Conservation (phyloP, 2,797 vertebrate species). For the Simalia tracyae region DNA sequence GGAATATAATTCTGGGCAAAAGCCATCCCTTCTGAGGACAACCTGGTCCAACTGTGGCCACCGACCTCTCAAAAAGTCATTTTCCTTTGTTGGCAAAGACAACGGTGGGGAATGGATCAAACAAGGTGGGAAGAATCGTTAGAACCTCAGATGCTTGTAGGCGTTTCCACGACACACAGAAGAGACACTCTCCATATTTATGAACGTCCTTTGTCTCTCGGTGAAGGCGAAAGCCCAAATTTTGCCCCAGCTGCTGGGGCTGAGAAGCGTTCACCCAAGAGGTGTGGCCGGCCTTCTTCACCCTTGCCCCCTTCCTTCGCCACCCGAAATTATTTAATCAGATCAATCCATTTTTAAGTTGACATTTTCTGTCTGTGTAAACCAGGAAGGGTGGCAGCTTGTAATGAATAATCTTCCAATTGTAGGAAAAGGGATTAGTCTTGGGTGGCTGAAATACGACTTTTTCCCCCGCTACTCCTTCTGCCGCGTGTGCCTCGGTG, state of each 20-base stretch:
- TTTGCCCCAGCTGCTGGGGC: neutral
- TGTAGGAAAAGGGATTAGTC: neutral
- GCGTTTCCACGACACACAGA: neutral
- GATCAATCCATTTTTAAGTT: neutral
- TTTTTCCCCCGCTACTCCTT: neutral
- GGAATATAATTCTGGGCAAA: no score
- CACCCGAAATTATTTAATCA: neutral
- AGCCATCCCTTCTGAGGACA: no score
- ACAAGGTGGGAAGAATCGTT: no score
- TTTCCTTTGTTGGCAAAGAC: no score
- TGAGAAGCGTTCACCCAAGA: accelerated
- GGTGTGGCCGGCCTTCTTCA: accelerated
- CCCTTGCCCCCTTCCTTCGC: accelerated
- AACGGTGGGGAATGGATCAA: no score
- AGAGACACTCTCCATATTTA: neutral
- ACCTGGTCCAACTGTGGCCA: no score
- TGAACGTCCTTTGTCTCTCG: no score
- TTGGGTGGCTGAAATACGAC: neutral
- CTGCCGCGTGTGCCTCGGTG: neutral
- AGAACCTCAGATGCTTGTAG: no score
- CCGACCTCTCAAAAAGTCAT: no score
- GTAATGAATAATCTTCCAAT: constrained; percentile 30
- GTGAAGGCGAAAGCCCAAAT: neutral
- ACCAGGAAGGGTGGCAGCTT: neutral
- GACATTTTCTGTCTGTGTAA: neutral